Base-by-base conservation (phyloP, 2,888 invertebrate genomes). In the Heliconius hortense region DNA sequence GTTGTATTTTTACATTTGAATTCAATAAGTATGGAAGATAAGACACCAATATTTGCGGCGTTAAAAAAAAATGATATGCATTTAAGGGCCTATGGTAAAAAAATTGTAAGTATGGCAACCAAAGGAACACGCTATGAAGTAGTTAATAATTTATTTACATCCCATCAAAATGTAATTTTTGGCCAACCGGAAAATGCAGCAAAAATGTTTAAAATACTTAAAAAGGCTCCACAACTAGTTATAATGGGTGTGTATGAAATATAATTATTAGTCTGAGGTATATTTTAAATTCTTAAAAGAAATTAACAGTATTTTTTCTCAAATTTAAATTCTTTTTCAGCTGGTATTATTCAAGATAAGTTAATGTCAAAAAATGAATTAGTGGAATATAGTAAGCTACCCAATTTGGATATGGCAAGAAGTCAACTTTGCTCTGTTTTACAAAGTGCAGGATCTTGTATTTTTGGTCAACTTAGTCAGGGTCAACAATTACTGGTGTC, bases 1-100 rank as follows among this genome's bases (percentile, higher is more conserved):
- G 91, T 97, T 77, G 96, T 95, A 26, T 95, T 97, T 83, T 94
- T 96, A 77, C 97, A 98, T 85, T 82, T 94, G 71, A 97, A 97
- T 90, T 95, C 97, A 0, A 96, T 97, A 62, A 92, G 87, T n/a
- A 90, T 94, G 81, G 95, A 96, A 76, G 95, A 96, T 0, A 88
- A 95, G 81, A 96, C 96, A 76, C 95, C 96, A 35, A 91, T 96
- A 31, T 94, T 93, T 79, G 95, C 96, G 10, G 84, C 94, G 24
- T 90, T 97, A 62, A 94, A 95, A 79, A 96, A 95, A 82, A 94
- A 95, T 80, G 95, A 96, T 74, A 97, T 97, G 96, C 94, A 95
- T 82, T 88, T 96, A 69, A 96, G 96, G 85, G 88, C 88, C 21
- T 97, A 96, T 86, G 96, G 96, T 0, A 94, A 92, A 76, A 94